These are phyloP conservation scores for Pteropus rufus DNA, from an alignment of 2,797 vertebrate species.

Conservation along the genomic window DNA sequence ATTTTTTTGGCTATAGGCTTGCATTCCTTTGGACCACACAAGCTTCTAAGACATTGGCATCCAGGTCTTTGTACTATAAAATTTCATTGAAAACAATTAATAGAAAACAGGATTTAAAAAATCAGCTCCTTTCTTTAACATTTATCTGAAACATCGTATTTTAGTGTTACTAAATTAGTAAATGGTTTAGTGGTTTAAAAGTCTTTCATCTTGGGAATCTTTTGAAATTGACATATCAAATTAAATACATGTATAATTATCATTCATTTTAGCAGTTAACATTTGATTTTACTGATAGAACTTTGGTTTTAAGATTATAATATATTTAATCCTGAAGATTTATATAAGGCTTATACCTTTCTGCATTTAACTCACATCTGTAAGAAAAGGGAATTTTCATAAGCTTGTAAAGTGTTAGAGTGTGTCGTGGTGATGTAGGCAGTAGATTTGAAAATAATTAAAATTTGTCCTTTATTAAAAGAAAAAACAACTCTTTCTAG, in stretches of 20 bases:
- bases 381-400: neutral
- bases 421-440: neutral
- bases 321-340: slow-evolving; percentile 18
- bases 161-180: neutral
- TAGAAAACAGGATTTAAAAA: slow-evolving; percentile 2
- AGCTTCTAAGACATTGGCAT: slow-evolving; percentile 63
- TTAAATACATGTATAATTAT: slow-evolving; percentile 17
- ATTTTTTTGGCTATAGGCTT: slow-evolving; percentile 39
- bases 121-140: slow-evolving; percentile 48
- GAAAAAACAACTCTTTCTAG: neutral
- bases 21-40: slow-evolving; percentile 64
- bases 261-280: neutral
- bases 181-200: slow-evolving; percentile 24
- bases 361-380: neutral
- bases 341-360: neutral
- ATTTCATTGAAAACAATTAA: slow-evolving; percentile 55
- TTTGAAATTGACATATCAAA: neutral
- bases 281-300: slow-evolving; percentile 27
- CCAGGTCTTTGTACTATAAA: slow-evolving; percentile 47
- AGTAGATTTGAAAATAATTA: slow-evolving; percentile 45
- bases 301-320: slow-evolving; percentile 17
- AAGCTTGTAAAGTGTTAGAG: neutral
- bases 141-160: slow-evolving; percentile 16
- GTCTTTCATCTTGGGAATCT: neutral
- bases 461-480: neutral